Base-by-base conservation (phyloP, 1,140 invertebrate species). In the Luehdorfia chinensis region DNA sequence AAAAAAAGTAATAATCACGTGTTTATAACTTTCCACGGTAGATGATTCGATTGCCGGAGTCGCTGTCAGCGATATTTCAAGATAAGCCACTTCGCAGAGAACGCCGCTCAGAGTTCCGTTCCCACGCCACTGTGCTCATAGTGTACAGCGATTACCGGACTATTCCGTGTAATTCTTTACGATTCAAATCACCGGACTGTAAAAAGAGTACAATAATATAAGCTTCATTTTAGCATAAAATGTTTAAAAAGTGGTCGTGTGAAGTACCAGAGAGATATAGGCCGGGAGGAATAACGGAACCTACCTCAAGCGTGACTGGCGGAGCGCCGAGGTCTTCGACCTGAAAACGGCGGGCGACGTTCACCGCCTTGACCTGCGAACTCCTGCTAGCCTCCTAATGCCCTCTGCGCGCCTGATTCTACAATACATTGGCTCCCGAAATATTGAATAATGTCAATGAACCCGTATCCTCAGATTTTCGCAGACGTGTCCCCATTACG, bases 351-450 rank as follows among this genome's bases (percentile, higher is more conserved):
- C 59, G 6, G 66, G 44, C 46, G 61, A 31, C 59, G 50, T 59
- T 64, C 63, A 75, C 66, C 61, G 69, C 71, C 71, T 76, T 72
- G 75, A 75, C 69, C 66, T 66, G 66, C 64, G 68, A 72, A 69
- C 66, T 65, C 52, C 59, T 54, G 47, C 50, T 47, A 68, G 63
- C 66, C 68, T 67, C 66, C 71, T 76, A 55, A 66, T 55, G 48
- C 53, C 55, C 57, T 50, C 59, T 77, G 50, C 45, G 49, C 50
- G 60, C 72, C 74, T 74, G 66, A 64, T 72, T 64, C 50, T 58
- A 37, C 43, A 57, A 50, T 37, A 37, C 57, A 56, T 64, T 46
- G 45, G 25, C 45, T 54, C 49, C 60, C 64, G 19, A 55, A 64
- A 64, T 52, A 50, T 54, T 32, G 59, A 47, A 31, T 46, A 39